A percentile compares a stretch with the other conserved stretches of the same genome.
These are phyloP conservation scores for Drosophila bocqueti DNA, from an alignment of 1,140 invertebrate species.

Conservation along the genomic window DNA sequence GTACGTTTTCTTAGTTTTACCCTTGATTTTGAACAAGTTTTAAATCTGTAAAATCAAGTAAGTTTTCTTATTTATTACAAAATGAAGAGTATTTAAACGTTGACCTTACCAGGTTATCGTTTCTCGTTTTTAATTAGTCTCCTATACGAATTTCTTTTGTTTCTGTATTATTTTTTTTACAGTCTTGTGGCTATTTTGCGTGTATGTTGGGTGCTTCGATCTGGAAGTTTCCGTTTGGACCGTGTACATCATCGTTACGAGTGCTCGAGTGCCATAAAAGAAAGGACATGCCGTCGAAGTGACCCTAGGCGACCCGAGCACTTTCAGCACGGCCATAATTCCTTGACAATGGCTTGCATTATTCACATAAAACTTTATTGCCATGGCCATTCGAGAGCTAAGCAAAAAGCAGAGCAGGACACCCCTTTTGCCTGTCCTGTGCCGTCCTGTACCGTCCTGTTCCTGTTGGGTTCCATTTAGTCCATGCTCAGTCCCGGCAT, in stretches of 20 bases:
- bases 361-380: slow-evolving; percentile 74
- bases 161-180: not conserved
- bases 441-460: not conserved
- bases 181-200: not conserved
- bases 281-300: slow-evolving; percentile 41
- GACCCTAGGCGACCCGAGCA: slow-evolving; percentile 45
- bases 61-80: not conserved
- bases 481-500: slow-evolving; percentile 43
- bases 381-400: slow-evolving; percentile 24
- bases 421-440: slow-evolving; percentile 7
- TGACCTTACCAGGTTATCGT: not conserved
- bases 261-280: slow-evolving; percentile 13
- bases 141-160: not conserved
- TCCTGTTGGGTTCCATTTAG: not conserved
- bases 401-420: not conserved
- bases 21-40: no score
- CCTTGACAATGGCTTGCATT: slow-evolving; percentile 75
- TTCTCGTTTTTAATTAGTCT: slow-evolving; percentile 12
- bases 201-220: slow-evolving; percentile 7
- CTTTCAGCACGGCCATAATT: slow-evolving; percentile 63
- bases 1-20: not conserved
- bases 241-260: slow-evolving; percentile 18
- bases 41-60: no score
- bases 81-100: not conserved
- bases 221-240: not conserved